These are phyloP conservation scores for Scotopteryx bipunctaria DNA, from an alignment of 2,888 invertebrate species.

Conservation along the genomic window DNA sequence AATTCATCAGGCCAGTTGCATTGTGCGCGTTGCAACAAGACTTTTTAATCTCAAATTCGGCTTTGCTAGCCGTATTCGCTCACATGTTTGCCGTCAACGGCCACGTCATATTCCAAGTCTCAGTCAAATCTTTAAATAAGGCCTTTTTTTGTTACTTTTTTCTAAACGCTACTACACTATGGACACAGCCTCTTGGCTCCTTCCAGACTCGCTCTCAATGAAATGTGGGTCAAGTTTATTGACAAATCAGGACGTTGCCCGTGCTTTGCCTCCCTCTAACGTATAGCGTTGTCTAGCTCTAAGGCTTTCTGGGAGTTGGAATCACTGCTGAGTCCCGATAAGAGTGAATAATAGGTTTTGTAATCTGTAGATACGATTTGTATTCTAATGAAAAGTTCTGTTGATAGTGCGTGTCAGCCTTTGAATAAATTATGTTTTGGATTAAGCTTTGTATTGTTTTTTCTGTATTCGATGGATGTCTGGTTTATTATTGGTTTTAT, in stretches of 20 bases:
- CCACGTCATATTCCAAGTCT: no score
- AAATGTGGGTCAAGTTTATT: conserved; percentile 82
- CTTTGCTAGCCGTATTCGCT: no score
- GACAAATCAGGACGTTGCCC: conserved; percentile 81
- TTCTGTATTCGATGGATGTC: neutral
- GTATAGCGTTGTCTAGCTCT: conserved; percentile 36
- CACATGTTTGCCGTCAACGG: no score
- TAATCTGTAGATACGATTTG: conserved; percentile 24
- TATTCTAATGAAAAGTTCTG: conserved; percentile 19
- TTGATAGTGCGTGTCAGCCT: conserved; percentile 16
- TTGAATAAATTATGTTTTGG: conserved; percentile 13
- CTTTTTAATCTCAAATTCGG: no score
- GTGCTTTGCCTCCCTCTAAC: conserved; percentile 43
- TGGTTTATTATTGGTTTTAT: neutral
- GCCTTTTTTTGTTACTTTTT: no score
- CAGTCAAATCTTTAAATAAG: no score
- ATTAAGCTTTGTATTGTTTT: conserved; percentile 6
- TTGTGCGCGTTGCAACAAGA: no score
- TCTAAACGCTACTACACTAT: conserved; percentile 32
- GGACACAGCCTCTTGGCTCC: conserved; percentile 52
- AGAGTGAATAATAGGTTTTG: conserved; percentile 26
- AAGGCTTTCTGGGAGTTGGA: conserved; percentile 18
- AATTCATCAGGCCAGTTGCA: no score
- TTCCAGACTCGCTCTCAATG: conserved; percentile 70
- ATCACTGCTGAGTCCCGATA: conserved; percentile 22